Conservation (phyloP, 2,113 vertebrate genomes). For the Regulus satrapa region DNA sequence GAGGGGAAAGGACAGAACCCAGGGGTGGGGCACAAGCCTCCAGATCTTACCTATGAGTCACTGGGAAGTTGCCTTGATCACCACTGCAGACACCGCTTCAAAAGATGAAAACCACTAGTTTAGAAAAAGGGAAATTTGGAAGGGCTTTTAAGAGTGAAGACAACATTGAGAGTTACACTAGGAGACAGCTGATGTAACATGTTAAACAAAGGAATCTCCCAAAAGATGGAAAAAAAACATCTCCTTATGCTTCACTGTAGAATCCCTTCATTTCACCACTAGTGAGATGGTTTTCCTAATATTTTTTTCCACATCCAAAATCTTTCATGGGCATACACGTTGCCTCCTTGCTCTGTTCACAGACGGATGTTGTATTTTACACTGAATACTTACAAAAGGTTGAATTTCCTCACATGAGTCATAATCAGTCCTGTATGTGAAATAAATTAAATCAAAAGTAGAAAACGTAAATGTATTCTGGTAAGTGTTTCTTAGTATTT, state of each 20-base stretch:
- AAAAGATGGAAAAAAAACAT: neutral
- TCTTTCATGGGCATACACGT: neutral
- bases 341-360: neutral
- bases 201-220: neutral
- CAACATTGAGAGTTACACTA: neutral
- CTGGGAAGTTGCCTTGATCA: neutral
- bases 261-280: neutral
- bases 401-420: neutral
- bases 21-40: neutral
- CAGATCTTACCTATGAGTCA: neutral
- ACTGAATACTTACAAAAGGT: neutral
- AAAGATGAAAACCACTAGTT: neutral
- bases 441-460: neutral
- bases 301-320: neutral
- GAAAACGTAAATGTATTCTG: neutral
- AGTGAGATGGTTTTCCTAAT: too few relatives aligned
- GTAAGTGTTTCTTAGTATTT: neutral
- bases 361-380: neutral
- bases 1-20: neutral
- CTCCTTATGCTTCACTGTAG: neutral
- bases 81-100: neutral
- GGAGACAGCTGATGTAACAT: fast-evolving
- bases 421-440: neutral
- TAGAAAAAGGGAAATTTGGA: neutral
- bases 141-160: neutral